Evolutionary conservation across 2,888 invertebrate genomes (phyloP).

Genomic region (Rosalia funebris): DNA sequence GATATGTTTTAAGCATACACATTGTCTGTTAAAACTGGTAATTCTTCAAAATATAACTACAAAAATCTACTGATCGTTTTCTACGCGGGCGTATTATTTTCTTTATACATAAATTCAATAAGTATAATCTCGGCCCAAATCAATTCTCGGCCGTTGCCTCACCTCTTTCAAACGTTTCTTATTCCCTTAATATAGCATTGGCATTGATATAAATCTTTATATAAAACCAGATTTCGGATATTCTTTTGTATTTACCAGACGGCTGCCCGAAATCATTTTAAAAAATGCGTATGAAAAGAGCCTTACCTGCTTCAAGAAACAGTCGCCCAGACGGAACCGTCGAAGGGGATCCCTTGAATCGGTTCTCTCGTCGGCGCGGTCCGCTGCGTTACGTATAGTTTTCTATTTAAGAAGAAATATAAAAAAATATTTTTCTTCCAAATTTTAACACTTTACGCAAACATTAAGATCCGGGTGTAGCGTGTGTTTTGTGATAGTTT

Average conservation of each 20-base stretch:
- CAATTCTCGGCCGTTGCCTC: conserved; percentile 33
- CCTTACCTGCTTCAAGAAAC: conserved; percentile 40
- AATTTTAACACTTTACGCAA: conserved; percentile 43
- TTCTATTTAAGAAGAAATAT: conserved; percentile 37
- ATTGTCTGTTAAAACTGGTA: too few relatives aligned
- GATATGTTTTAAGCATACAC: too few relatives aligned
- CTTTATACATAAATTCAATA: conserved; percentile 12
- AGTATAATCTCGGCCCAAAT: conserved; percentile 34
- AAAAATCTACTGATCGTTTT: too few relatives aligned
- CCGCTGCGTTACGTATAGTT: conserved; percentile 30
- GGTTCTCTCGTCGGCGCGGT: neutral
- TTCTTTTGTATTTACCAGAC: conserved; percentile 41
- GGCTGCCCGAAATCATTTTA: conserved; percentile 40
- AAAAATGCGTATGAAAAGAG: conserved; percentile 40
- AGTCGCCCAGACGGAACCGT: conserved; percentile 28
- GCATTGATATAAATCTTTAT: conserved; percentile 46
- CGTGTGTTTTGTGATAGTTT: conserved; percentile 31
- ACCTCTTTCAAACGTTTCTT: conserved; percentile 32
- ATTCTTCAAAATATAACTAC: too few relatives aligned
- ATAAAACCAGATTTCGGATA: conserved; percentile 46
- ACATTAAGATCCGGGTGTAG: conserved; percentile 33
- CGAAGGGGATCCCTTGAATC: neutral
- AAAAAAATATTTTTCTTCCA: conserved; percentile 32
- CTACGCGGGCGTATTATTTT: too few relatives aligned
- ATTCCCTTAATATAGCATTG: conserved; percentile 38